Base-by-base conservation (phyloP, 2,888 invertebrate genomes). In the Ophion ellenae region DNA sequence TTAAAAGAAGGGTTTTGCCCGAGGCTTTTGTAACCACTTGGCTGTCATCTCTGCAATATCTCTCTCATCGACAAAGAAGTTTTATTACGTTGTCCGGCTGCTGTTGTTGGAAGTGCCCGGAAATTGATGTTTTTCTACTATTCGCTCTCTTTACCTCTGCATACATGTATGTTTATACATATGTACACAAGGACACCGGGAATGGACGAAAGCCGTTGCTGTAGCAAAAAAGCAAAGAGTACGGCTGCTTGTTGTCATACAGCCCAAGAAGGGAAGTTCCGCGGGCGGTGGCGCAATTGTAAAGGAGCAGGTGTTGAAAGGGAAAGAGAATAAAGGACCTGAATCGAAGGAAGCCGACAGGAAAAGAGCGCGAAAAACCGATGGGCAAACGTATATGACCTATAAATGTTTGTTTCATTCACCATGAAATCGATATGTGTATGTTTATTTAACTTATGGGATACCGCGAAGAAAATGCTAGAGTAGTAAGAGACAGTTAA, bases 31-130 rank as follows among this genome's bases (percentile, higher is more conserved):
- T 67, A 61, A 57, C 6, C 20, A 20, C 59, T 17, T 59, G n/a
- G 2, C n/a, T 59, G 20, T 7, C 59, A 59, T 20, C n/a, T 59
- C 20, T 20, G 2, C 59, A 59, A 59, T 59, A n/a, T 59, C 73
- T 84, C 69, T 82, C 86, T 86, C 64, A 78, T 87, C 89, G 91
- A 90, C 90, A 90, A 89, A 88, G 90, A 90, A 90, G 90, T 90
- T 91, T 89, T 88, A 90, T 88, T 87, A 89, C 84, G 83, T 87
- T 88, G 87, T 85, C 81, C 74, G 74, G 64, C 80, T 80, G 84
- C 85, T 88, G 84, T 87, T 84, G 78, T 85, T 83, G 74, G 17
- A 71, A 74, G 79, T 83, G 76, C 64, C 74, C 67, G 67, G 81
- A 83, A 86, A 88, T 86, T 75, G 82, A 88, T 86, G 83, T 85